phyloP scores from a whole-genome alignment of 2,888 invertebrate genomes.

The Watsonalla cultraria region DNA sequence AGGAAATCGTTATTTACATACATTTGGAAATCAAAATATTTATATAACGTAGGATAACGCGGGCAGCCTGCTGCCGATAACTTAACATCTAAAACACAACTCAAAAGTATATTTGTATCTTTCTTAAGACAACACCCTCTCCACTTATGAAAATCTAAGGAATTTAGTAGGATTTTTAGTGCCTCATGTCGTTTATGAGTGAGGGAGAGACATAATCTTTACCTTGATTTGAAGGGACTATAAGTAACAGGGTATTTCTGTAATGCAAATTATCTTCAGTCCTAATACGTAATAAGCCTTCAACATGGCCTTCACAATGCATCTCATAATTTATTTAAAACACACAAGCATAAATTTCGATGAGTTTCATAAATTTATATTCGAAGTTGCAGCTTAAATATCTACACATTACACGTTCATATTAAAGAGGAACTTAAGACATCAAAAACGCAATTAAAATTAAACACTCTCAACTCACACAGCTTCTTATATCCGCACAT shows the following conservation, averaged over 20 bases:
- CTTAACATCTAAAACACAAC: background rate
- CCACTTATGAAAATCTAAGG: too few species aligned
- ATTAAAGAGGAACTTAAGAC: slow-evolving; percentile 41
- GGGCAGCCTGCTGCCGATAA: slow-evolving; percentile 31
- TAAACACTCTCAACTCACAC: slow-evolving; percentile 15
- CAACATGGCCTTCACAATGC: background rate
- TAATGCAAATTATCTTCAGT: background rate
- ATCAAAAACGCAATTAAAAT: slow-evolving; percentile 21
- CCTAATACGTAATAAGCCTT: background rate
- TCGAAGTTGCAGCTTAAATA: slow-evolving; percentile 1
- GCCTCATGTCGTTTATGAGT: too few species aligned
- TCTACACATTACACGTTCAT: slow-evolving; percentile 14
- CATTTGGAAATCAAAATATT: slow-evolving; percentile 22
- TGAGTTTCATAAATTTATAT: slow-evolving; percentile 11
- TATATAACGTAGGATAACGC: slow-evolving; percentile 15
- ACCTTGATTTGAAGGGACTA: too few species aligned
- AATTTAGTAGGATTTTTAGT: too few species aligned
- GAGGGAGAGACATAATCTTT: too few species aligned
- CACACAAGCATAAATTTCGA: slow-evolving; percentile 6
- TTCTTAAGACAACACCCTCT: background rate
- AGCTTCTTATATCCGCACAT: slow-evolving; percentile 5
- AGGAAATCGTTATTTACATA: slow-evolving; percentile 69
- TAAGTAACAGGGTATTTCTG: background rate
- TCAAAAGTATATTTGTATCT: background rate
- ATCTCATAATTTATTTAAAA: background rate